Evolutionary conservation across 2,888 invertebrate species (phyloP).

Genomic region (Lathronympha strigana): DNA sequence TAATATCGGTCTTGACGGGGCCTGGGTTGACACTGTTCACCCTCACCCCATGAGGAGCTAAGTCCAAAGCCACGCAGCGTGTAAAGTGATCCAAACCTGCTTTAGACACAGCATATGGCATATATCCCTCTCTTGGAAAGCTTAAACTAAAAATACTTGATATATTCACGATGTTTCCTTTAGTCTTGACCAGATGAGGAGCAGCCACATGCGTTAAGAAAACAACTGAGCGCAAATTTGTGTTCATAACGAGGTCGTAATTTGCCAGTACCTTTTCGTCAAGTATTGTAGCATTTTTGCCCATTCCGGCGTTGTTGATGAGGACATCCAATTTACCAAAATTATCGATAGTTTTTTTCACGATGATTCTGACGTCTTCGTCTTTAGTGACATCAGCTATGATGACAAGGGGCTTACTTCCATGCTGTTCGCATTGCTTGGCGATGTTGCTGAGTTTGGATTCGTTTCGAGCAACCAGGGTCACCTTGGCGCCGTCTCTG

Average conservation of each 20-base stretch:
- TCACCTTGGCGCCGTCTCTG: constrained; percentile 24
- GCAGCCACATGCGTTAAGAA: constrained; percentile 33
- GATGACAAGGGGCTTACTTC: constrained; percentile 37
- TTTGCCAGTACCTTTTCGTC: constrained; percentile 29
- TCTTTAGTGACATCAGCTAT: constrained; percentile 43
- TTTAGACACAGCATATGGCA: constrained; percentile 6
- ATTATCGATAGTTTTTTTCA: constrained; percentile 38
- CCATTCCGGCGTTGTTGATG: constrained; percentile 44
- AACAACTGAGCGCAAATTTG: constrained; percentile 40
- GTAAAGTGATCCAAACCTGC: constrained; percentile 13
- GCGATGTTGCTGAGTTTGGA: constrained; percentile 26
- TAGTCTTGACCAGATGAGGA: constrained; percentile 41
- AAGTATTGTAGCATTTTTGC: constrained; percentile 1
- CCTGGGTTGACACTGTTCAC: constrained; percentile 2
- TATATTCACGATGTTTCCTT: constrained; percentile 44
- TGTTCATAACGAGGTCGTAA: constrained; percentile 42
- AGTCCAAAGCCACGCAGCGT: not conserved
- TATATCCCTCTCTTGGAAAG: not conserved
- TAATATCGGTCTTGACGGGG: constrained; percentile 3
- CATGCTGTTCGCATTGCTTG: constrained; percentile 29
- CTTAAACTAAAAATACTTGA: constrained; percentile 38
- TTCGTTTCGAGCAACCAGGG: constrained; percentile 25
- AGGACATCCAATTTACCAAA: constrained; percentile 42
- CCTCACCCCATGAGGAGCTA: constrained; percentile 2
- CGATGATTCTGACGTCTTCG: constrained; percentile 31